phyloP scores from a whole-genome alignment of 2,888 invertebrate species.

The Onchidella celtica region DNA sequence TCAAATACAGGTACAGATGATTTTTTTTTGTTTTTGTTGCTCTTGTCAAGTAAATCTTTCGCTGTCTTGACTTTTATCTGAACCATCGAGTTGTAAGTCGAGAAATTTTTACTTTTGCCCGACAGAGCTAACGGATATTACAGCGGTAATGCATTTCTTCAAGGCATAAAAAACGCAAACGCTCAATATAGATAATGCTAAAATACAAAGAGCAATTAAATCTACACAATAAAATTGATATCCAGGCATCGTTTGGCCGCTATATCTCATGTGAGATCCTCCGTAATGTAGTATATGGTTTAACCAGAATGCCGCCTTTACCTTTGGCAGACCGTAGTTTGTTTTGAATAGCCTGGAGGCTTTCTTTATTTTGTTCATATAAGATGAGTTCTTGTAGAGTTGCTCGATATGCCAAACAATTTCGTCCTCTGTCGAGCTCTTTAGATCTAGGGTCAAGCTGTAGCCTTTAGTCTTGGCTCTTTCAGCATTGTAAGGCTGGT shows the following conservation, averaged over 20 bases:
- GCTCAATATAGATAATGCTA: neutral
- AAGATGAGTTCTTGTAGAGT: neutral
- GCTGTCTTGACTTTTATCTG: no score
- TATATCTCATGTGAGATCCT: constrained; percentile 23
- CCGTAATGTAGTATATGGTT: constrained; percentile 38
- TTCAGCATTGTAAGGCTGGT: constrained; percentile 57
- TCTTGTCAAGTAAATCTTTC: no score
- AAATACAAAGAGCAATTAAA: neutral
- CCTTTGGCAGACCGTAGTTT: constrained; percentile 18
- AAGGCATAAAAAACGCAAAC: neutral
- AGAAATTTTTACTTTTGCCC: no score
- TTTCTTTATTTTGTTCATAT: constrained; percentile 8
- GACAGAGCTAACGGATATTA: no score
- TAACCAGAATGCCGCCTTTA: constrained; percentile 40
- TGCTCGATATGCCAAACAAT: constrained; percentile 17
- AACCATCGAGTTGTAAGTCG: no score
- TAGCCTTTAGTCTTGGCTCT: constrained; percentile 32
- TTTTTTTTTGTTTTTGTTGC: no score
- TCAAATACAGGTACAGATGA: no score
- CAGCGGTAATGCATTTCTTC: constrained; percentile 13
- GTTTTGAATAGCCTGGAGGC: constrained; percentile 35
- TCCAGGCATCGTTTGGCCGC: constrained; percentile 28
- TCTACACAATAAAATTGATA: constrained; percentile 39
- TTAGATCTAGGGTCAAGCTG: constrained; percentile 29
- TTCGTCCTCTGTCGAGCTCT: constrained; percentile 16